phyloP scores from a whole-genome alignment of 2,888 invertebrate species.

The Nycteola revayana region DNA sequence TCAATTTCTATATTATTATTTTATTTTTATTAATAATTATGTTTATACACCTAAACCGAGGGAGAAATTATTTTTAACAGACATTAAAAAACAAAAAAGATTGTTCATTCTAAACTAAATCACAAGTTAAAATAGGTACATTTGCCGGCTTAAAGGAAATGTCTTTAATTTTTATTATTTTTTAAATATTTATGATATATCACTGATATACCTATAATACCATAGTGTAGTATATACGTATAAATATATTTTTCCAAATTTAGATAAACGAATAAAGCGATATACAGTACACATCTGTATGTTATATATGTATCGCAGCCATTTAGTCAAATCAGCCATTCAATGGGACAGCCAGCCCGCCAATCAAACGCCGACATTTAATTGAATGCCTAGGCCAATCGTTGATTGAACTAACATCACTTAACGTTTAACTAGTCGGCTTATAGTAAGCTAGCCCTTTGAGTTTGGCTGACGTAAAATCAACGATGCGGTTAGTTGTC shows the following conservation, averaged over 20 bases:
- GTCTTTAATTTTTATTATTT: conserved; percentile 26
- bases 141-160: conserved; percentile 32
- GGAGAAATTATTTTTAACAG: conserved; percentile 29
- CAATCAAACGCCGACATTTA: too few species aligned
- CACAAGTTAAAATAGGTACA: conserved; percentile 35
- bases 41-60: conserved; percentile 40
- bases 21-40: conserved; percentile 32
- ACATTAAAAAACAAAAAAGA: conserved; percentile 24
- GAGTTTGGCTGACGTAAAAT: too few species aligned
- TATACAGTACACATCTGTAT: conserved; percentile 2
- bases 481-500: too few species aligned
- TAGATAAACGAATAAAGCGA: conserved; percentile 21
- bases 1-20: conserved; percentile 39
- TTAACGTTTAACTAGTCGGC: too few species aligned
- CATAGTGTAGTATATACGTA: conserved; percentile 12
- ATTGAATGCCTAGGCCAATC: too few species aligned
- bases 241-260: conserved; percentile 13
- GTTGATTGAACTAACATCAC: too few species aligned
- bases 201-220: conserved; percentile 18
- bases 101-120: conserved; percentile 34
- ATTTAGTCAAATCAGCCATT: too few species aligned
- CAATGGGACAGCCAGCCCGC: too few species aligned
- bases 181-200: conserved; percentile 18
- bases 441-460: too few species aligned
- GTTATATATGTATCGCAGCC: too few species aligned